Evolutionary conservation across 2,113 vertebrate genomes (phyloP).

Genomic region (Motacilla tschutschensis): DNA sequence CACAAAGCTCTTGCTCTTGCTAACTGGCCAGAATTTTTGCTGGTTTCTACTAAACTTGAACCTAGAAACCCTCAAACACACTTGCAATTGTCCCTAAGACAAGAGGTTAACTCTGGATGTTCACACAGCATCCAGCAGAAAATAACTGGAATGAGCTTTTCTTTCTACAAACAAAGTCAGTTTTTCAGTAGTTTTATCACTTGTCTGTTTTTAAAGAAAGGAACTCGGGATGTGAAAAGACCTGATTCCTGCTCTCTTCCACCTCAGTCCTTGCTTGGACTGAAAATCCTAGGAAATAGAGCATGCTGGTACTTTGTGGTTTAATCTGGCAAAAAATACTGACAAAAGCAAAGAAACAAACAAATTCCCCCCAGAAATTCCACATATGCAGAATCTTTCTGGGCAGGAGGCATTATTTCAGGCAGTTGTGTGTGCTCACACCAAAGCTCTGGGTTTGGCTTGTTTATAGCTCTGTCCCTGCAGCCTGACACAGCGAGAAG

Average conservation of each 20-base stretch:
- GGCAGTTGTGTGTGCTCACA: not conserved
- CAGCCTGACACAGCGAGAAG: not conserved
- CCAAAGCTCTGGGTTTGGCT: not conserved
- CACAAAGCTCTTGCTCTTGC: not conserved
- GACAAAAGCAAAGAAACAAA: not conserved
- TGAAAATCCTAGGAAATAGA: not conserved
- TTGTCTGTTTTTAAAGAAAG: not conserved
- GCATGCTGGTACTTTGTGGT: not conserved
- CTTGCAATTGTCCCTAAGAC: fast-evolving
- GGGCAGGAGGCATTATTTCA: not conserved
- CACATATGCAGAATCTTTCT: not conserved
- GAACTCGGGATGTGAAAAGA: not conserved
- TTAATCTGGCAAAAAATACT: not conserved
- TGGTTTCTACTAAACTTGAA: not conserved
- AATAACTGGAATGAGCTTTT: not conserved
- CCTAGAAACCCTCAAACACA: not conserved
- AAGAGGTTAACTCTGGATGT: not conserved
- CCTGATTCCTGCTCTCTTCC: not conserved
- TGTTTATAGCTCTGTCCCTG: not conserved
- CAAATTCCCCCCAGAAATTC: not conserved
- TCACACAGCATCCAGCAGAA: not conserved
- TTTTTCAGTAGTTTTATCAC: not conserved
- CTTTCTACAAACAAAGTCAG: not conserved
- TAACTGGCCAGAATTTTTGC: not conserved
- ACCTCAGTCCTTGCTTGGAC: not conserved